Conservation (phyloP, 2,113 vertebrate genomes). For the Heloderma charlesbogerti region DNA sequence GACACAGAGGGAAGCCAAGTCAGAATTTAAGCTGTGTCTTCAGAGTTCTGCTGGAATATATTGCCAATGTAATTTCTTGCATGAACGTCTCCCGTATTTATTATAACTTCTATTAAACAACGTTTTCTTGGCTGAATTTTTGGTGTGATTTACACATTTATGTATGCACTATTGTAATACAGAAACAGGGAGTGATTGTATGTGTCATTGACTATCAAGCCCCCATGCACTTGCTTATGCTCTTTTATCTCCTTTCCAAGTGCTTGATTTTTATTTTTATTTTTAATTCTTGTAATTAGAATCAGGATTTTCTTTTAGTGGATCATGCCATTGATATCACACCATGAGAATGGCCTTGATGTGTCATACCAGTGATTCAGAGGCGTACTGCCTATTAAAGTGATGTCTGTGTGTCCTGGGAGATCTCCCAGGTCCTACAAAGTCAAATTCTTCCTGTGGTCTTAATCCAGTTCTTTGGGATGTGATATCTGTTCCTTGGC, state of each 20-base stretch:
- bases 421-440: not conserved
- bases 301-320: not conserved
- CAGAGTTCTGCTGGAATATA: conserved; percentile 53
- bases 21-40: conserved; percentile 70
- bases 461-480: not conserved
- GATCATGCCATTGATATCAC: too few relatives aligned
- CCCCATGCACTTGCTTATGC: not conserved
- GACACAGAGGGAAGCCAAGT: conserved; percentile 65
- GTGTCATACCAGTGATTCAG: not conserved
- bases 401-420: not conserved
- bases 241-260: not conserved
- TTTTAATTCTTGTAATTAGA: conserved; percentile 31
- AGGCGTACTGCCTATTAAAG: not conserved
- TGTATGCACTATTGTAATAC: conserved; percentile 32
- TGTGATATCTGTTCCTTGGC: not conserved
- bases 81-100: conserved; percentile 66
- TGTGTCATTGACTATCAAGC: not conserved
- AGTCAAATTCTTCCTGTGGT: not conserved
- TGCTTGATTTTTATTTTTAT: not conserved
- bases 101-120: conserved; percentile 66
- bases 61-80: conserved; percentile 68
- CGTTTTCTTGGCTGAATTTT: conserved; percentile 66
- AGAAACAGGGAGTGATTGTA: not conserved
- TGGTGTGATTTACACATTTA: conserved; percentile 68
- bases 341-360: not conserved